Evolutionary conservation across 2,888 invertebrate genomes (phyloP).

Genomic region (Masnerella sp.): DNA sequence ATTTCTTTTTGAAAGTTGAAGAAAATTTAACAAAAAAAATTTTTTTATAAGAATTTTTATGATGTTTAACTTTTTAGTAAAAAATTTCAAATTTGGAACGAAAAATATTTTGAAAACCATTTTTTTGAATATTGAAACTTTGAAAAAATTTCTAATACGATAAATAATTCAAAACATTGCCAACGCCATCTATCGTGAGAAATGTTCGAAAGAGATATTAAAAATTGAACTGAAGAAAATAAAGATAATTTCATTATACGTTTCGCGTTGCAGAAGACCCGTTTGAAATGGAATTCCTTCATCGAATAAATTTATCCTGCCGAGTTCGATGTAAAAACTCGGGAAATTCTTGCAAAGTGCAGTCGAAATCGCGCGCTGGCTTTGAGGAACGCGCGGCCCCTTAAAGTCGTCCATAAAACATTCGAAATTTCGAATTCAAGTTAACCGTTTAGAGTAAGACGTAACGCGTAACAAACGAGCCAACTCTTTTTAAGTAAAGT

Average conservation of each 20-base stretch:
- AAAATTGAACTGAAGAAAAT: neutral
- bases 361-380: constrained; percentile 36
- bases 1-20: too few relatives aligned
- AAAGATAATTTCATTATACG: neutral
- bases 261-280: neutral
- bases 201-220: too few relatives aligned
- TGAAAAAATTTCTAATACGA: too few relatives aligned
- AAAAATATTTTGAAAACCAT: too few relatives aligned
- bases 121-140: too few relatives aligned
- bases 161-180: too few relatives aligned
- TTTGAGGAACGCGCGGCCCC: constrained; percentile 26
- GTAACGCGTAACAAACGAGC: constrained; percentile 51
- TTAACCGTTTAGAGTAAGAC: constrained; percentile 34
- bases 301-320: constrained; percentile 30
- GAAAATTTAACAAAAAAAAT: too few relatives aligned
- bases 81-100: too few relatives aligned
- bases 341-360: constrained; percentile 34
- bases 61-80: too few relatives aligned
- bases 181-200: too few relatives aligned
- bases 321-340: constrained; percentile 24
- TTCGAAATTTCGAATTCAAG: constrained; percentile 46
- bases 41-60: too few relatives aligned
- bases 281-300: constrained; percentile 25
- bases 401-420: constrained; percentile 51
- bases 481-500: constrained; percentile 35